Evolutionary conservation across 1,140 invertebrate genomes (phyloP), one percentile per base, ranked within the genome.

Genomic region (Drosophila jambulina): DNA sequence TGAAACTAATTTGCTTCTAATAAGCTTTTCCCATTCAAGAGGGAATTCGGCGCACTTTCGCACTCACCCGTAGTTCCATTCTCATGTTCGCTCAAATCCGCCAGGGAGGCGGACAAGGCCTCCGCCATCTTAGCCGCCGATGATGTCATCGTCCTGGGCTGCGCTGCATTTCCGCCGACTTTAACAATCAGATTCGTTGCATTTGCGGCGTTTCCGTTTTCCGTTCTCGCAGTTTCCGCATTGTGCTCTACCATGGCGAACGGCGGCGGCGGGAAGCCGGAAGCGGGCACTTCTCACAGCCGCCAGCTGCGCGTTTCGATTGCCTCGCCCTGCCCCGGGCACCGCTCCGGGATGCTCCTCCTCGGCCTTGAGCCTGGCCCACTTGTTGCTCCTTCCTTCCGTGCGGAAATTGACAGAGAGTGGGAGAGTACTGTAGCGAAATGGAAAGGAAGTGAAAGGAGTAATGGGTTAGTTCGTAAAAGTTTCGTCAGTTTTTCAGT

Each of bases 21-120:
- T n/a, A 42, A 75, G 69, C 57, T 54, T 60, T 67, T 46, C 36
- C 43, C 51, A 58, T n/a, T 49, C 60, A 57, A 15, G 38, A 46
- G 60, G 10, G 29, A 48, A 78, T 75, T 4, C 17, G 5, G 36
- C 4, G 43, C 48, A 46, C 71, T 74, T 63, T 77, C 67, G 53
- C 77, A 91, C 87, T 91, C 80, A 91, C 87, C 87, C 65, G 87
- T 91, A 51, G 87, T 91, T 36, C 87, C 87, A 59, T 91, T 91
- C 21, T 91, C 87, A 17, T 82, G 67, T 15, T 80, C 87, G 60
- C 78, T 84, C 45, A 86, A 64, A 46, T 91, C 87, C 45, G 32
- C 80, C 54, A 83, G 42, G 23, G 88, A 86, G 34, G 75, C 75
- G 62, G 84, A 88, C 46, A 82, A 49, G n/a, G 75, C 65, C 36